Base-by-base conservation (phyloP, 2,797 vertebrate species). In the Gadopsis marmoratus region DNA sequence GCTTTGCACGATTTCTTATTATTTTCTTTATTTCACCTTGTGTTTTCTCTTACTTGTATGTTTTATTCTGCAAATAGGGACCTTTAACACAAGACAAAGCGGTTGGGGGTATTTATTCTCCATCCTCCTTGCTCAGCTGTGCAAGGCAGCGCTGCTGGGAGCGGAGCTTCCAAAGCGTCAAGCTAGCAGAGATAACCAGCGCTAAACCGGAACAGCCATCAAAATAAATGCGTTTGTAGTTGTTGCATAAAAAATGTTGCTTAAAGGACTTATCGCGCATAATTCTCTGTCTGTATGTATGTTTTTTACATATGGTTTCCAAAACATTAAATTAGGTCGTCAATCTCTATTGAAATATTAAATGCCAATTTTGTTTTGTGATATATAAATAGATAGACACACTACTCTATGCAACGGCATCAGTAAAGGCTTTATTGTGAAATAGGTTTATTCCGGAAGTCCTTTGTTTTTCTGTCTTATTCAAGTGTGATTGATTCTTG, bases 121-220 rank as follows among this genome's bases (percentile, higher is more conserved):
- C 84, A 78, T 86, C 69, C 74, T 78, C 33, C 29, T 4, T 77
- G 68, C 78, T 78, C 85, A 83, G 86, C 82, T 87, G 89, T 68
- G 75, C 16, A 16, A 23, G 26, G 68, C 78, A 78, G 56, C 50
- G 62, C 68, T 86, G 64, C 78, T 64, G 37, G 63, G 48, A 73
- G 76, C 58, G 37, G 45, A 65, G 62, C 39, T 13, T 19, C 58
- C 21, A 37, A 11, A 6, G 23, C 17, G 26, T 61, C 70, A 86
- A 71, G 53, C 0, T 10, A 0, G 5, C 66, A 26, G 17, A 16
- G 76, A 74, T 45, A 47, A 68, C 1, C 31, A 33, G n/a, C 0
- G 4, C 6, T 1, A 65, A 17, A 81, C 65, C 60, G 79, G 73
- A 82, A 82, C 8, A 0, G 1, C 0, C 14, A 0, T 56, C 13